These are phyloP conservation scores for Drosophila sechellia DNA, from an alignment of 1,140 invertebrate species.

Conservation along the genomic window DNA sequence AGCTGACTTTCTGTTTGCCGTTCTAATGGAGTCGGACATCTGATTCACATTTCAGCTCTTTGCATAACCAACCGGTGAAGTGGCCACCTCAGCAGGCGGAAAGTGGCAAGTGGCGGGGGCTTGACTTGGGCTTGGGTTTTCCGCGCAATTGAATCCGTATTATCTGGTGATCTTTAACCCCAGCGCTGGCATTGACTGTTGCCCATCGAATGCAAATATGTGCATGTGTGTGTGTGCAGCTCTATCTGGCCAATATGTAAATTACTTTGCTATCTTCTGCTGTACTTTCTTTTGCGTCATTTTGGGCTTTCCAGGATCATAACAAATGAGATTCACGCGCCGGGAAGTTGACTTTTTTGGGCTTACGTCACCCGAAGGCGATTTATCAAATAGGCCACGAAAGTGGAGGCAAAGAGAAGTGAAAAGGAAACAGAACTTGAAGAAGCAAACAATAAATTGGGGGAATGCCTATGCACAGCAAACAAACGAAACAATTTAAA, in stretches of 20 bases:
- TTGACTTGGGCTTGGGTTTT: slow-evolving; percentile 37
- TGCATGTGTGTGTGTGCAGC: slow-evolving; percentile 3
- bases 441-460: not conserved
- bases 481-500: no score
- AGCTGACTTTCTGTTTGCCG: slow-evolving; percentile 50
- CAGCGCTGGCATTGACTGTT: slow-evolving; percentile 14
- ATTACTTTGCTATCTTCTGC: slow-evolving; percentile 13
- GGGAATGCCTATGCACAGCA: not conserved
- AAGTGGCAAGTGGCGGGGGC: slow-evolving; percentile 28
- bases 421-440: not conserved
- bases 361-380: slow-evolving; percentile 50
- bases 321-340: slow-evolving; percentile 62
- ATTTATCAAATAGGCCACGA: slow-evolving; percentile 46
- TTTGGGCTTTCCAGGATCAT: slow-evolving; percentile 30
- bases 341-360: not conserved
- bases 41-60: slow-evolving; percentile 51
- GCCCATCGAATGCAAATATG: not conserved
- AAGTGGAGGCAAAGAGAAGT: not conserved
- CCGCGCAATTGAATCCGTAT: slow-evolving; percentile 35
- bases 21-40: slow-evolving; percentile 65
- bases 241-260: not conserved
- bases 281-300: slow-evolving; percentile 19
- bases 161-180: slow-evolving; percentile 40
- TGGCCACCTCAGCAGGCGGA: slow-evolving; percentile 6
- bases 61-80: slow-evolving; percentile 40